Evolutionary conservation across 2,888 invertebrate genomes (phyloP).

Genomic region (Leucoma salicis): DNA sequence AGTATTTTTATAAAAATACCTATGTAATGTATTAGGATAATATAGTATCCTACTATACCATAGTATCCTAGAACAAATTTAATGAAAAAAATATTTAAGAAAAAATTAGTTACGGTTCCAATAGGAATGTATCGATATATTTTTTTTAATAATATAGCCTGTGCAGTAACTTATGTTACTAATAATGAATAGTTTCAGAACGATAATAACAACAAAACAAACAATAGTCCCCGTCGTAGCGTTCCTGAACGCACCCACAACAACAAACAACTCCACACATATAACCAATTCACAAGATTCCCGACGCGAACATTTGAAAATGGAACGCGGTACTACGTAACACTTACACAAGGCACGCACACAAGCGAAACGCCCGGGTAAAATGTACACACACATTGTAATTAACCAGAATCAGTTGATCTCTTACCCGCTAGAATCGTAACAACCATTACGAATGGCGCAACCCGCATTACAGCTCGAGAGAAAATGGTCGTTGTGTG

Average conservation of each 20-base stretch:
- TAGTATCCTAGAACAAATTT: neutral
- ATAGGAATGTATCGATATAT: constrained; percentile 1
- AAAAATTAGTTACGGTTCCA: too few species aligned
- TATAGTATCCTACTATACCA: neutral
- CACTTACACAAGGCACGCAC: constrained; percentile 54
- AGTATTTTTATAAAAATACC: constrained; percentile 1
- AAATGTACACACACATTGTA: constrained; percentile 51
- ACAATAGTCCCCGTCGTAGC: constrained; percentile 53
- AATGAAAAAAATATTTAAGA: neutral
- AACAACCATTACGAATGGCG: constrained; percentile 21
- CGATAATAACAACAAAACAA: constrained; percentile 75
- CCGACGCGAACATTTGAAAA: constrained; percentile 59
- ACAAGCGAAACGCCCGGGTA: constrained; percentile 57
- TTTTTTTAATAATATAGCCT: constrained; percentile 15
- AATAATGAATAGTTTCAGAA: constrained; percentile 49
- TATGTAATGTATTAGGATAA: neutral
- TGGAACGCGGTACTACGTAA: constrained; percentile 59
- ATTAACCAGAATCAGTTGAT: constrained; percentile 39
- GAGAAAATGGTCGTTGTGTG: constrained; percentile 38
- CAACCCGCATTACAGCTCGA: constrained; percentile 43
- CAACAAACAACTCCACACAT: constrained; percentile 59
- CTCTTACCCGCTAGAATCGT: constrained; percentile 42
- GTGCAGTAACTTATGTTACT: constrained; percentile 42
- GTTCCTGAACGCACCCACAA: constrained; percentile 56
- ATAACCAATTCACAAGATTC: constrained; percentile 74